phyloP scores from a whole-genome alignment of 2,113 vertebrate species.

The Pelodiscus sinensis region DNA sequence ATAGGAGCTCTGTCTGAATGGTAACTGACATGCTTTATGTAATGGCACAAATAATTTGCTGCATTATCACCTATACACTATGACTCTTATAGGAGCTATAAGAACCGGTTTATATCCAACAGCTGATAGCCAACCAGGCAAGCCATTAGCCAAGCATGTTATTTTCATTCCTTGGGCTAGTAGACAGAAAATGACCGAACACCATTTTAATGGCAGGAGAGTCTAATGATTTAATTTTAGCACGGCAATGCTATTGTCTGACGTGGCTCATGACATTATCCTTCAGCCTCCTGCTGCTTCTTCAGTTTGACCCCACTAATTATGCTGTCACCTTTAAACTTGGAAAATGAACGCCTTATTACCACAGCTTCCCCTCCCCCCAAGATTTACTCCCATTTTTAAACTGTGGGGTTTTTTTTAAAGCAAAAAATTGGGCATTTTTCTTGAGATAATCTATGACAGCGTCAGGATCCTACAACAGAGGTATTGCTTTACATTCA shows the following conservation, averaged over 20 bases:
- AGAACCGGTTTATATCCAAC: constrained; percentile 26
- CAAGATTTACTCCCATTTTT: not conserved
- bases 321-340: not conserved
- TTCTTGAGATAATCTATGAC: constrained; percentile 6
- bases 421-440: not conserved
- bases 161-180: constrained; percentile 2
- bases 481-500: not conserved
- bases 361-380: not conserved
- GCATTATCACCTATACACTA: constrained; percentile 9
- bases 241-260: not conserved
- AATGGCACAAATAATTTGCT: constrained; percentile 7
- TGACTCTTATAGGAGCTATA: constrained; percentile 50
- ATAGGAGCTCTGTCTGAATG: not conserved
- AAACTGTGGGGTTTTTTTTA: not conserved
- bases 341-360: not conserved
- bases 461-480: accelerated
- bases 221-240: not conserved
- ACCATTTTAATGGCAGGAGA: not conserved
- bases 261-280: not conserved
- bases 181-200: not conserved
- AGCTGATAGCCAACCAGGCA: constrained; percentile 9
- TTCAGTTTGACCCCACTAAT: not conserved
- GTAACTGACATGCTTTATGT: constrained; percentile 1
- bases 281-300: not conserved
- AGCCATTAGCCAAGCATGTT: constrained; percentile 24